Conservation (phyloP, 2,888 invertebrate genomes). For the Drosophila helvetica region DNA sequence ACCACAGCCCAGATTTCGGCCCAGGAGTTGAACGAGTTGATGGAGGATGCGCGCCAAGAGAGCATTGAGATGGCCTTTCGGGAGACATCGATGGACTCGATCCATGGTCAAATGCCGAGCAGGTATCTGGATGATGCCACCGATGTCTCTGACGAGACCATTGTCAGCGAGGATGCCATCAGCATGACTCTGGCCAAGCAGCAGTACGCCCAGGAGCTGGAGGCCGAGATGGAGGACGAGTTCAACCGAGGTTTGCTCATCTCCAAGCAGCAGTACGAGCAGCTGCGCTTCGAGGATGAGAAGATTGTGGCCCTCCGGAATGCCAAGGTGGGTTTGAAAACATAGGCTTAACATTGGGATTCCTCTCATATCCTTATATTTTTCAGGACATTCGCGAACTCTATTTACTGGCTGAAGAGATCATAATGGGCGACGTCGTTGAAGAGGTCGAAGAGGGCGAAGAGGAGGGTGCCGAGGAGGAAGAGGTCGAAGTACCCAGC, state of each 20-base stretch:
- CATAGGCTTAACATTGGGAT: neutral
- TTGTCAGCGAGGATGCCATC: conserved; percentile 68
- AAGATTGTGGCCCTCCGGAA: conserved; percentile 85
- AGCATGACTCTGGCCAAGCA: conserved; percentile 72
- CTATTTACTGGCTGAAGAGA: conserved; percentile 86
- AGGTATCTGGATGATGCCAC: conserved; percentile 75
- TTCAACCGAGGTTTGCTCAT: conserved; percentile 84
- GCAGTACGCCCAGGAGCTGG: conserved; percentile 71
- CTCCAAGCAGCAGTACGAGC: conserved; percentile 85
- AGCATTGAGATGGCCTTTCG: conserved; percentile 40
- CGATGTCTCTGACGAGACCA: conserved; percentile 69
- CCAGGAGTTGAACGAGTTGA: conserved; percentile 13
- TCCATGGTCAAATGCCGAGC: conserved; percentile 45
- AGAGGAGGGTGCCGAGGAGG: conserved; percentile 47
- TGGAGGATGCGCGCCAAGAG: conserved; percentile 48
- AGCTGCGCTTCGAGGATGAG: conserved; percentile 86
- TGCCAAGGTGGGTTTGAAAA: conserved; percentile 84
- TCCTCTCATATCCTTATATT: neutral
- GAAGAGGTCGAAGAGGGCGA: conserved; percentile 52
- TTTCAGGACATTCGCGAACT: conserved; percentile 86
- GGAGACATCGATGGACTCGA: conserved; percentile 50
- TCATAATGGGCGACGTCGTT: conserved; percentile 85
- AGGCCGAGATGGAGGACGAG: conserved; percentile 78
- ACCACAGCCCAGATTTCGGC: conserved; percentile 27
- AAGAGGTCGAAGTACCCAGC: conserved; percentile 26